phyloP scores from a whole-genome alignment of 2,113 vertebrate species.

The Dipodomys stephensi region DNA sequence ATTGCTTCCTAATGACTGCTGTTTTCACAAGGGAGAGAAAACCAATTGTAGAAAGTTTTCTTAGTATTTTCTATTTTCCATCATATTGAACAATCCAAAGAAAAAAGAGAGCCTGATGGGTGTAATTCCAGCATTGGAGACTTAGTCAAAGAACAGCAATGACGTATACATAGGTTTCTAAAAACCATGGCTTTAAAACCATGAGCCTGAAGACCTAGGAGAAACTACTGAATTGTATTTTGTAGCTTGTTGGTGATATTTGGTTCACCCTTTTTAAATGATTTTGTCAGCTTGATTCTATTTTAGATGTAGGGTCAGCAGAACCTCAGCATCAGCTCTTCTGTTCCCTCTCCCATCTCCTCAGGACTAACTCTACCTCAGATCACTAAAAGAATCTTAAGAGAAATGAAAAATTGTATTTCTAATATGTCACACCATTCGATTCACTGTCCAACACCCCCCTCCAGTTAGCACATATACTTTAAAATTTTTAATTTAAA shows the following conservation, averaged over 20 bases:
- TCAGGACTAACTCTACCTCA: not conserved
- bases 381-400: not conserved
- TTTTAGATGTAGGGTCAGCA: not conserved
- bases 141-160: not conserved
- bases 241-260: not conserved
- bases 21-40: not conserved
- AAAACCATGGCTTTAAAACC: not conserved
- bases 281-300: not conserved
- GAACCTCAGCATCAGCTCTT: not conserved
- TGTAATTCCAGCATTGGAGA: not conserved
- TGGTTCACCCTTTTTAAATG: not conserved
- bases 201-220: constrained; percentile 7
- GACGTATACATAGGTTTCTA: not conserved
- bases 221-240: not conserved
- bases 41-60: constrained; percentile 13
- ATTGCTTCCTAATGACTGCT: not conserved
- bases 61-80: constrained; percentile 53
- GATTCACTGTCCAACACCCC: no score
- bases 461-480: no score
- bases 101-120: not conserved
- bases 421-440: not conserved
- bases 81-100: not conserved
- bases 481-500: no score
- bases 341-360: no score
- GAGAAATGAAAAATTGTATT: not conserved